Evolutionary conservation across 1,140 invertebrate species (phyloP).

Genomic region (Aphidius gifuensis): DNA sequence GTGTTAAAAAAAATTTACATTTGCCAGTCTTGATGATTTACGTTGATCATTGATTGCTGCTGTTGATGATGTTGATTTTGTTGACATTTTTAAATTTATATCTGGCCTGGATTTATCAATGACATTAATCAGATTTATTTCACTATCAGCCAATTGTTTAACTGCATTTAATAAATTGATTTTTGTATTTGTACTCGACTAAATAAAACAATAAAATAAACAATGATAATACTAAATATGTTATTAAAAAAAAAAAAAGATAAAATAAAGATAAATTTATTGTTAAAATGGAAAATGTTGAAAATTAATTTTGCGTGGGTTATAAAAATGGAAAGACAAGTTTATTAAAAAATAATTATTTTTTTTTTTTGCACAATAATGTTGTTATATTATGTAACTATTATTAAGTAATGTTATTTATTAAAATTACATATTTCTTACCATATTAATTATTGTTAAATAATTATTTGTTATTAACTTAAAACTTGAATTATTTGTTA

Average conservation of each 20-base stretch:
- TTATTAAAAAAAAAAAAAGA: no score
- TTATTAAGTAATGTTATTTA: no score
- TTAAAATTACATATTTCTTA: no score
- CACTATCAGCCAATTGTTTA: slow-evolving; percentile 45
- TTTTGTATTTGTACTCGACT: slow-evolving; percentile 36
- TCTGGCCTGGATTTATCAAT: slow-evolving; percentile 36
- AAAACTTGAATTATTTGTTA: no score
- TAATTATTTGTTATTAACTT: no score
- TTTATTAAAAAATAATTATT: no score
- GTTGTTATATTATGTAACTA: no score
- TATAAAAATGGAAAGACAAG: no score
- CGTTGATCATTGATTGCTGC: slow-evolving; percentile 18
- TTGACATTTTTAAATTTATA: slow-evolving; percentile 25
- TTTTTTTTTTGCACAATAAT: no score
- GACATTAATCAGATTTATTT: slow-evolving; percentile 44
- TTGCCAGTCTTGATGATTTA: slow-evolving; percentile 27
- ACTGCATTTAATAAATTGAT: slow-evolving; percentile 41
- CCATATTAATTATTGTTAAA: no score
- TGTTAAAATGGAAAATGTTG: neutral
- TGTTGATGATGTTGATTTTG: slow-evolving; percentile 23
- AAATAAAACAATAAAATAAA: slow-evolving; percentile 9
- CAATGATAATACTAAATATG: neutral
- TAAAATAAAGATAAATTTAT: slow-evolving; percentile 44
- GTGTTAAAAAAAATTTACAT: slow-evolving; percentile 28
- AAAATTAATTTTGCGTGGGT: no score